Evolutionary conservation across 2,888 invertebrate genomes (phyloP).

Genomic region (Coelinius sp.): DNA sequence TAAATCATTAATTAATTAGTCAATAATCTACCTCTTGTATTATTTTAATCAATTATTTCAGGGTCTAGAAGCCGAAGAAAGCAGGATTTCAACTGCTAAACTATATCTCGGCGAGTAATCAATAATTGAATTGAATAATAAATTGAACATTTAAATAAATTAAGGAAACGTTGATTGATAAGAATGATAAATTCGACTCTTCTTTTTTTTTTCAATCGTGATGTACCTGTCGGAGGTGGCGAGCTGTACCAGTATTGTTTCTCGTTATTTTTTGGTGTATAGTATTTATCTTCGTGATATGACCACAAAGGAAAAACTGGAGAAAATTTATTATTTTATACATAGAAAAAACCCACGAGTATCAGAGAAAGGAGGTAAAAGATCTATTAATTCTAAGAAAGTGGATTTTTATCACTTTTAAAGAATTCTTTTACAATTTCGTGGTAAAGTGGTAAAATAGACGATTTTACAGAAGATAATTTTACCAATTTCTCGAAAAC

Average conservation of each 20-base stretch:
- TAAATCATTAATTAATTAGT: conserved; percentile 17
- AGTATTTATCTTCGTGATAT: conserved; percentile 65
- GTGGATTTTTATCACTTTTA: not conserved
- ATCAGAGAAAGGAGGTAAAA: not conserved
- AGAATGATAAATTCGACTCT: conserved; percentile 22
- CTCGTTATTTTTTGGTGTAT: conserved; percentile 64
- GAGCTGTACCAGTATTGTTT: conserved; percentile 64
- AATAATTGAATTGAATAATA: conserved; percentile 29
- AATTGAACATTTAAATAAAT: conserved; percentile 36
- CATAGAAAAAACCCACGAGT: not conserved
- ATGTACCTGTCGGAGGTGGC: conserved; percentile 65
- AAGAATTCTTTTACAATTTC: not conserved
- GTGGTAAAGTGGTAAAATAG: not conserved
- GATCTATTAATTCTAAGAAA: not conserved
- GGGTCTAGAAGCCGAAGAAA: conserved; percentile 59
- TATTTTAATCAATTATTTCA: conserved; percentile 43
- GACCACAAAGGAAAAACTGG: conserved; percentile 65
- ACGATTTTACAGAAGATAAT: not conserved
- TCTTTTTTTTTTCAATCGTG: conserved; percentile 13
- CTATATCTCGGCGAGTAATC: conserved; percentile 9
- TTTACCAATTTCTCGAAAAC: not conserved
- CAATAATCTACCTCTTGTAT: not conserved
- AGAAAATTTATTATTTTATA: conserved; percentile 48
- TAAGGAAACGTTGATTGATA: not conserved
- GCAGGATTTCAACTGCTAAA: conserved; percentile 41